These are phyloP conservation scores for Ariolimax columbianus DNA, from an alignment of 2,888 invertebrate genomes.

Conservation along the genomic window DNA sequence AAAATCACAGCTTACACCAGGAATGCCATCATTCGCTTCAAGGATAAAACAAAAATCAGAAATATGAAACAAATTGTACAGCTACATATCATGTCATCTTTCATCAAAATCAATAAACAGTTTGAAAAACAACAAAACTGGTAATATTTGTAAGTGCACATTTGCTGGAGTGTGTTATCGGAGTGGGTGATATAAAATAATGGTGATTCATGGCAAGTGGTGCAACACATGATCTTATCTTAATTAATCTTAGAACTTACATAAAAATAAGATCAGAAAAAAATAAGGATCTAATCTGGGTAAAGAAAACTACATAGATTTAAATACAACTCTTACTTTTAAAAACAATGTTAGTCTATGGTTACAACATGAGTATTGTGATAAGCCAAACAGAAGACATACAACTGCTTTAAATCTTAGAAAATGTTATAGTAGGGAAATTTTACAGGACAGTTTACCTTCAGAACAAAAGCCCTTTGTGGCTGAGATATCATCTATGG, in stretches of 20 bases:
- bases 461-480: slow-evolving; percentile 53
- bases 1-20: slow-evolving; percentile 64
- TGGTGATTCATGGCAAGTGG: no score
- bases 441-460: slow-evolving; percentile 5
- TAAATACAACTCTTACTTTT: no score
- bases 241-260: no score
- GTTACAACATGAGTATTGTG: no score
- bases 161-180: no score
- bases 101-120: neutral
- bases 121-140: no score
- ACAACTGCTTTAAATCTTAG: neutral
- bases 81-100: neutral
- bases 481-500: slow-evolving; percentile 71
- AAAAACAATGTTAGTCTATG: no score
- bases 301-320: no score
- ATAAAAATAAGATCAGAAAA: no score
- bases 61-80: neutral
- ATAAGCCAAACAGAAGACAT: neutral
- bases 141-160: neutral
- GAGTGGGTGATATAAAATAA: no score
- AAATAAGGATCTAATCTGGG: no score
- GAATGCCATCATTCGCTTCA: slow-evolving; percentile 41
- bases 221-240: no score
- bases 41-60: slow-evolving; percentile 32
- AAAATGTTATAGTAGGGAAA: neutral